These are phyloP conservation scores for Centropus bengalensis DNA, from an alignment of 2,113 vertebrate species.

Conservation along the genomic window DNA sequence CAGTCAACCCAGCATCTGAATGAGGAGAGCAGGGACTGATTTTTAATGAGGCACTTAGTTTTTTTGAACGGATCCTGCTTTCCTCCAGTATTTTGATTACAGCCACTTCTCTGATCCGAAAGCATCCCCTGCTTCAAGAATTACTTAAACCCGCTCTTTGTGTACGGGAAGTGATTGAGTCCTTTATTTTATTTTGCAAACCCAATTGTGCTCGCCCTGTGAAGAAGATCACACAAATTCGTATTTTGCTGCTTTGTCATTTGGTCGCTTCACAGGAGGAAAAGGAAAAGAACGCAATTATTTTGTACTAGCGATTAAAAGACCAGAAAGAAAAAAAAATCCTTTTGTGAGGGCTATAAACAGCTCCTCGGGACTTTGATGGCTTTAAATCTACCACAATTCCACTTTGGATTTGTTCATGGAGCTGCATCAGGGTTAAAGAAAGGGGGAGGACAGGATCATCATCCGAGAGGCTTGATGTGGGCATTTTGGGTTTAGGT, in stretches of 20 bases:
- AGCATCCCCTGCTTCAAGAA: background rate
- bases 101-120: background rate
- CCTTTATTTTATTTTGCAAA: background rate
- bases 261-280: background rate
- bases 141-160: background rate
- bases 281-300: background rate
- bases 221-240: background rate
- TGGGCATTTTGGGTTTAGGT: too few relatives aligned
- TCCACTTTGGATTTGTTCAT: background rate
- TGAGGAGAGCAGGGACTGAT: background rate
- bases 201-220: background rate
- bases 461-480: background rate
- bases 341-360: background rate
- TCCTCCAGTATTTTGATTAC: background rate
- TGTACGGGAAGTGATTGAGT: background rate
- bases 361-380: background rate
- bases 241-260: background rate
- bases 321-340: background rate
- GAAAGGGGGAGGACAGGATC: background rate
- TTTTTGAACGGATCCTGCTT: background rate
- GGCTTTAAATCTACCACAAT: background rate
- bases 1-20: background rate
- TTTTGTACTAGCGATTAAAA: background rate
- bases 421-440: background rate
- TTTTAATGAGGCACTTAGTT: constrained; percentile 6